Evolutionary conservation across 2,113 vertebrate genomes (phyloP), one percentile per base, ranked within the genome.

Genomic region (Entosphenus tridentatus): DNA sequence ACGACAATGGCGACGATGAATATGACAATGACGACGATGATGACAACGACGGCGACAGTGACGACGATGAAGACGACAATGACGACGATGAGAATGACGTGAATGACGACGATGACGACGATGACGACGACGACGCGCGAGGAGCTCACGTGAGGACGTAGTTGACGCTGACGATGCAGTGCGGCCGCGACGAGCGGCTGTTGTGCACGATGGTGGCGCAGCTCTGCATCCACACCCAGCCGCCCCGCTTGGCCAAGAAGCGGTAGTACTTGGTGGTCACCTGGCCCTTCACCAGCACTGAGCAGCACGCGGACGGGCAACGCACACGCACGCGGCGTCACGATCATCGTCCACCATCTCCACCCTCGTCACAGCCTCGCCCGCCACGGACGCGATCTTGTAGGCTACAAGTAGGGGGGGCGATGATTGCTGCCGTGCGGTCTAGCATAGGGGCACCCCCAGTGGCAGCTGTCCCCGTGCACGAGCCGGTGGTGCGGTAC

Each of bases 161-260:
- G 83, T 97, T 96, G 75, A 97, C 89, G 67, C 93, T 97, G 83
- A 97, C 93, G 57, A 97, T 92, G 76, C 93, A 97, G 79, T 97
- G 91, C 0, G 93, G 93, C 71, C 93, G 78, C 13, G 91, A 96
- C 0, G 91, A 96, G 69, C 93, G 86, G 78, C 90, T 97, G 82
- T 95, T 96, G 85, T 96, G 91, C 10, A 93, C 91, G 21, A 95
- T 95, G 73, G 93, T 95, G 67, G 93, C 89, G 3, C 95, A 95
- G 76, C 91, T 97, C 82, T 97, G 91, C 56, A 96, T 86, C 93
- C 93, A 96, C 2, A 95, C 93, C 93, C 93, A 97, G 76, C 93
- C 90, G 0, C 93, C 91, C 8, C 83, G 87, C 76, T 96, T 97
- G 68, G 89, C 87, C 80, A 97, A 70, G 76, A 97, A 95, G 7